These are phyloP conservation scores for Cirrhinus molitorella DNA, from an alignment of 2,797 vertebrate species.

Conservation along the genomic window DNA sequence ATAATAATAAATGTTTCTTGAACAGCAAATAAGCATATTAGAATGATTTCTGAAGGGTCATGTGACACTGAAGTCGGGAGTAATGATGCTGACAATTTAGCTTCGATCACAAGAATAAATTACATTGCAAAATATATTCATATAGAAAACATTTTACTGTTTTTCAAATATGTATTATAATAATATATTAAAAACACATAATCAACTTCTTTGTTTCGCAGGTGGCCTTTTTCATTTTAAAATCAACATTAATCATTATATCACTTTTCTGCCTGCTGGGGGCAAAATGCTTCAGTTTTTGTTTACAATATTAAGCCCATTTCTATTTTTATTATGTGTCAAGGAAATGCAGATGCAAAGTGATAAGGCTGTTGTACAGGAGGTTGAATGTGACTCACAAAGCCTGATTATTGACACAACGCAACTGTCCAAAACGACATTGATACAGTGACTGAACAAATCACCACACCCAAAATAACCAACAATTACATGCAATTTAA, in stretches of 20 bases:
- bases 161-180: no score
- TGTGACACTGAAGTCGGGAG: no score
- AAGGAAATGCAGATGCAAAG: slow-evolving; percentile 4
- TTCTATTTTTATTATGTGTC: background rate
- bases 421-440: slow-evolving; percentile 15
- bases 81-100: no score
- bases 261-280: background rate
- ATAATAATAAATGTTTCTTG: no score
- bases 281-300: background rate
- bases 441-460: slow-evolving; percentile 39
- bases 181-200: background rate
- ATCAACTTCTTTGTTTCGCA: background rate
- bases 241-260: background rate
- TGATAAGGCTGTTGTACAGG: background rate
- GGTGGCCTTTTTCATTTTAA: background rate
- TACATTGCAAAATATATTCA: no score
- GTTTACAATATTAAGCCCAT: background rate
- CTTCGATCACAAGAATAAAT: no score
- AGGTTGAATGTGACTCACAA: slow-evolving; percentile 22
- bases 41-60: no score
- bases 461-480: slow-evolving; percentile 35
- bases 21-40: no score
- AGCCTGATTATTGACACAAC: slow-evolving; percentile 32
- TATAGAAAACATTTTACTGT: no score
- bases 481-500: slow-evolving; percentile 42